Conservation (phyloP, 64 coral and sea anemone genomes). For the Dendrophyllia cribrosa region DNA sequence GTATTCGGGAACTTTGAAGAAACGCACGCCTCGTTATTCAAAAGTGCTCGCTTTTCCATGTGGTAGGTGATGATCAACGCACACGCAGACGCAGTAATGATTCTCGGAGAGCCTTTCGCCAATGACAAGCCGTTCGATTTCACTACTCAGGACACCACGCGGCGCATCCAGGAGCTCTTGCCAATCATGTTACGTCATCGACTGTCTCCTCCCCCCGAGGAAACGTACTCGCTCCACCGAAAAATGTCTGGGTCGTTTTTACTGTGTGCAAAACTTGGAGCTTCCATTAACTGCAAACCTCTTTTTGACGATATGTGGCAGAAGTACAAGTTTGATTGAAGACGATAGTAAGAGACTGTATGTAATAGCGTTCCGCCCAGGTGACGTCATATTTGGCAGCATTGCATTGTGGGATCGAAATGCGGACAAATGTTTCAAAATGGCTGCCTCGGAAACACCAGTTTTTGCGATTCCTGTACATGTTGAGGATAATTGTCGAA, state of each 20-base stretch:
- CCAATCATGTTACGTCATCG: conserved; percentile 99
- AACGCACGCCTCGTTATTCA: background rate
- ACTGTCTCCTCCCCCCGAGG: conserved; percentile 93
- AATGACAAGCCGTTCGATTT: conserved; percentile 77
- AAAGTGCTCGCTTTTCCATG: background rate
- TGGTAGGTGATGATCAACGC: conserved; percentile 89
- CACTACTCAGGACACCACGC: conserved; percentile 85
- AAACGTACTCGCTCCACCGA: conserved; percentile 95
- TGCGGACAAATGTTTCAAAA: too few relatives aligned
- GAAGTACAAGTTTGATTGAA: conserved; percentile 72
- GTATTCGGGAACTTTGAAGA: too few relatives aligned
- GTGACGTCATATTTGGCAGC: too few relatives aligned
- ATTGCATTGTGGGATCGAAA: too few relatives aligned
- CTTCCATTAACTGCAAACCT: conserved; percentile 80
- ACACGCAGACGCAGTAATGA: conserved; percentile 98
- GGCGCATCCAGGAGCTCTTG: conserved; percentile 86
- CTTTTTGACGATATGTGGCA: conserved; percentile 96
- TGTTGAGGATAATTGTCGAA: too few relatives aligned
- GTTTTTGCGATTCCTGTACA: too few relatives aligned
- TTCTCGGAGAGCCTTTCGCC: conserved; percentile 92
- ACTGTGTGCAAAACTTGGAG: conserved; percentile 92
- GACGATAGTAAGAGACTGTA: background rate
- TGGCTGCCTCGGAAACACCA: too few relatives aligned
- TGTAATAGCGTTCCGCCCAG: too few relatives aligned
- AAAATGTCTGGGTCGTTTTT: conserved; percentile 98